Conservation (phyloP, 2,113 vertebrate species). For the Callipepla californica region DNA sequence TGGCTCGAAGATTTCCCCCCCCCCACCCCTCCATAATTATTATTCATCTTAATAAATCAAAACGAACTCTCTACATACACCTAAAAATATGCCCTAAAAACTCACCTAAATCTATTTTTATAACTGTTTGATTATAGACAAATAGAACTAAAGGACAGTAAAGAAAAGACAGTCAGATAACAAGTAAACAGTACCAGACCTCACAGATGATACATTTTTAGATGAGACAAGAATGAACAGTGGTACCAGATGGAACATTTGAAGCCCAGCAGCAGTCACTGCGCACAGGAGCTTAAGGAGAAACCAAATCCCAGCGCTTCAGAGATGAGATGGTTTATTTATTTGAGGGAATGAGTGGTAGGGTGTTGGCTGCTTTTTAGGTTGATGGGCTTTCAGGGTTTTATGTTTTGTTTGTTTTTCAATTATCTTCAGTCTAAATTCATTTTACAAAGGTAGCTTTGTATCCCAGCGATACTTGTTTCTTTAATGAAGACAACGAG, state of each 20-base stretch:
- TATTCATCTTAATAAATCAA: neutral
- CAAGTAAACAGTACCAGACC: conserved; percentile 17
- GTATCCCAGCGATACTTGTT: neutral
- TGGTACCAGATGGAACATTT: conserved; percentile 31
- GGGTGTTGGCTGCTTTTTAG: neutral
- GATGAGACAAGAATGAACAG: neutral
- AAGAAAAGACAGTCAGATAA: conserved; percentile 10
- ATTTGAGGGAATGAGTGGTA: neutral
- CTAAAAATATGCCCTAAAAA: neutral
- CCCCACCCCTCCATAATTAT: neutral
- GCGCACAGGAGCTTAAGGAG: neutral
- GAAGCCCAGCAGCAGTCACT: conserved; percentile 14
- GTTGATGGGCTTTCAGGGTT: neutral
- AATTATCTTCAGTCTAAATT: neutral
- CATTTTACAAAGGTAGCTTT: neutral
- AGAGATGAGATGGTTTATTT: neutral
- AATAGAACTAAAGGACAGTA: neutral
- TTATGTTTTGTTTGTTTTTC: neutral
- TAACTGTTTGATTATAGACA: neutral
- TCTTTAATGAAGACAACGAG: neutral
- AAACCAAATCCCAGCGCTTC: neutral
- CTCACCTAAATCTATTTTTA: neutral
- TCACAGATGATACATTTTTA: conserved; percentile 29
- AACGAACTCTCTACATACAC: neutral
- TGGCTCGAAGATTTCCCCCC: neutral